Conservation (phyloP, 1,140 invertebrate species). For the Drosophila prosaltans region DNA sequence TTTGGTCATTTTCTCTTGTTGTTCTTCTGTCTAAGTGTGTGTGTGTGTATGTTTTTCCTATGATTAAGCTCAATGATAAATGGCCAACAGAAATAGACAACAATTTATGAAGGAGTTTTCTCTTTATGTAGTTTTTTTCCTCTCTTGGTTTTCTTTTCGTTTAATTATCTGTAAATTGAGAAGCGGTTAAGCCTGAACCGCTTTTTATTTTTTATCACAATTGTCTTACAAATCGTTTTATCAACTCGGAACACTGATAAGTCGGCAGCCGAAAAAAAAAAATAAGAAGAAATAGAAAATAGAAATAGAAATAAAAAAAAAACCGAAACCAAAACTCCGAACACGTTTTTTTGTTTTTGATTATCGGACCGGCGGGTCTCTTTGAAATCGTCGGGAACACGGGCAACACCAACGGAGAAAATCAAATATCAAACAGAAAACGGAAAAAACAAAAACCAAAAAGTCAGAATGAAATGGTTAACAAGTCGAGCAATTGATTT, state of each 20-base stretch:
- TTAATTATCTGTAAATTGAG: conserved; percentile 59
- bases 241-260: conserved; percentile 65
- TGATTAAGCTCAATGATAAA: conserved; percentile 70
- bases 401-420: conserved; percentile 10
- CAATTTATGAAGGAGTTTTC: conserved; percentile 27
- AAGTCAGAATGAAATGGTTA: conserved; percentile 41
- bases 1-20: conserved; percentile 41
- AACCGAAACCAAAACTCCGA: conserved; percentile 35
- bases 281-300: conserved; percentile 28
- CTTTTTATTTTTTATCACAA: conserved; percentile 77
- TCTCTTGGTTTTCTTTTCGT: conserved; percentile 9
- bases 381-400: conserved; percentile 51
- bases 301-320: no score
- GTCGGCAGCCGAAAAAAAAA: conserved; percentile 37
- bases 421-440: conserved; percentile 29
- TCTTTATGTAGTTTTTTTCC: no score
- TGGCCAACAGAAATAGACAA: conserved; percentile 37
- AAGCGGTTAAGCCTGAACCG: conserved; percentile 79
- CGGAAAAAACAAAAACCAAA: conserved; percentile 28
- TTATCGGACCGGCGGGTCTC: conserved; percentile 66
- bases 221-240: conserved; percentile 82
- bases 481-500: conserved; percentile 74
- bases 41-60: not conserved
- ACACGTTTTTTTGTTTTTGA: conserved; percentile 61
- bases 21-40: conserved; percentile 22